phyloP scores from a whole-genome alignment of 2,113 vertebrate species.

The Symphodus melops region DNA sequence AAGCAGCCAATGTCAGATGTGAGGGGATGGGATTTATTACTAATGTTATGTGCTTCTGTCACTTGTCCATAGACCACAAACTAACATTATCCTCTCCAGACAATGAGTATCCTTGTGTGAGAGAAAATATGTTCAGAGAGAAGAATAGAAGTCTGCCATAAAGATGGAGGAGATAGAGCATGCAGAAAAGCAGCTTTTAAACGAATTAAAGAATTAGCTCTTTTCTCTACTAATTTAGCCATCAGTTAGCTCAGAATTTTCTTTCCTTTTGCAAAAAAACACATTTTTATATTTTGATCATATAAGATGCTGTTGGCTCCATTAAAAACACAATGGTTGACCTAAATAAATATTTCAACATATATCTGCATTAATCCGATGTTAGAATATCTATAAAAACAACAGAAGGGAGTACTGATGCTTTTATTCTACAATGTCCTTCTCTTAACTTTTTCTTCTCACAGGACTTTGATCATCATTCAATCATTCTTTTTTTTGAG shows the following conservation, averaged over 20 bases:
- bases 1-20: slow-evolving; percentile 44
- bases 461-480: slow-evolving; percentile 15
- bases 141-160: slow-evolving; percentile 63
- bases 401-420: slow-evolving; percentile 14
- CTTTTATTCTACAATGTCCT: slow-evolving; percentile 10
- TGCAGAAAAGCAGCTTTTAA: slow-evolving; percentile 60
- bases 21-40: slow-evolving; percentile 62
- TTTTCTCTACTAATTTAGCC: slow-evolving; percentile 53
- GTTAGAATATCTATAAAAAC: slow-evolving; percentile 14
- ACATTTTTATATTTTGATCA: slow-evolving; percentile 61
- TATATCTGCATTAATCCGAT: slow-evolving; percentile 14
- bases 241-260: slow-evolving; percentile 49
- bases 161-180: slow-evolving; percentile 56
- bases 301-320: slow-evolving; percentile 30
- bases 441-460: slow-evolving; percentile 4
- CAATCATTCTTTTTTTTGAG: no score
- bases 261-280: slow-evolving; percentile 35
- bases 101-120: slow-evolving; percentile 71
- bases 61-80: slow-evolving; percentile 74
- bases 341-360: slow-evolving; percentile 17
- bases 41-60: slow-evolving; percentile 68
- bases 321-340: slow-evolving; percentile 7
- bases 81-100: slow-evolving; percentile 50
- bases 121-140: slow-evolving; percentile 63
- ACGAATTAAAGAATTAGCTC: slow-evolving; percentile 54